Percentiles rank a stretch among this genome's conserved stretches.
Evolutionary conservation across 2,888 invertebrate species (phyloP).

Genomic region (Heliconius sara): DNA sequence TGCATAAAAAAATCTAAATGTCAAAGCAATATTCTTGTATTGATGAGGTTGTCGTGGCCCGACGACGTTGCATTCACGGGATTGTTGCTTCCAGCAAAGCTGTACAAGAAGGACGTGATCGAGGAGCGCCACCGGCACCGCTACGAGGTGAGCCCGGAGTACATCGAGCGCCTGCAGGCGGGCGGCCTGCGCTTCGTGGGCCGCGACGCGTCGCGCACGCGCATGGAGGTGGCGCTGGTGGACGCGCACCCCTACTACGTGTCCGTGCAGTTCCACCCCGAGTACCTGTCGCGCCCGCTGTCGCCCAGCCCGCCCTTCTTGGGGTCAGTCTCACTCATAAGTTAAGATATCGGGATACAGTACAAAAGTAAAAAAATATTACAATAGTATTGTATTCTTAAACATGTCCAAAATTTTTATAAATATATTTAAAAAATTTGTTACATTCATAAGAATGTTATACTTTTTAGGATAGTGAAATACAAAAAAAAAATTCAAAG

Average conservation of each 20-base stretch:
- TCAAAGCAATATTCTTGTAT: no score
- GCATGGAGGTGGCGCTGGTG: conserved; percentile 98
- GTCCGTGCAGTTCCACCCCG: conserved; percentile 98
- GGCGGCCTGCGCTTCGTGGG: conserved; percentile 95
- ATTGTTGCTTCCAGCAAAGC: conserved; percentile 78
- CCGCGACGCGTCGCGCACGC: conserved; percentile 90
- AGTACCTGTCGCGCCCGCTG: conserved; percentile 96
- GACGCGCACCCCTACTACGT: conserved; percentile 96
- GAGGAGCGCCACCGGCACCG: conserved; percentile 98
- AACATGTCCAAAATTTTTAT: no score
- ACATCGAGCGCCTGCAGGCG: conserved; percentile 90
- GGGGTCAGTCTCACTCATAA: conserved; percentile 78
- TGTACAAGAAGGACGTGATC: conserved; percentile 91
- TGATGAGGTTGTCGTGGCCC: no score
- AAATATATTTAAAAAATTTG: no score
- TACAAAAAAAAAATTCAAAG: no score
- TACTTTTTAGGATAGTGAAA: no score
- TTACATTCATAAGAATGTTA: no score
- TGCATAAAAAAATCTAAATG: no score
- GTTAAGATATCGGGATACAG: no score
- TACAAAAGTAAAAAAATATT: no score
- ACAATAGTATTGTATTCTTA: no score
- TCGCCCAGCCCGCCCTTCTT: conserved; percentile 97
- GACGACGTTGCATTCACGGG: no score
- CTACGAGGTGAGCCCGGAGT: conserved; percentile 97